A percentile compares a stretch with the other conserved stretches of the same genome.
Evolutionary conservation across 2,888 invertebrate genomes (phyloP).

Genomic region (Yponomeuta sedellus): DNA sequence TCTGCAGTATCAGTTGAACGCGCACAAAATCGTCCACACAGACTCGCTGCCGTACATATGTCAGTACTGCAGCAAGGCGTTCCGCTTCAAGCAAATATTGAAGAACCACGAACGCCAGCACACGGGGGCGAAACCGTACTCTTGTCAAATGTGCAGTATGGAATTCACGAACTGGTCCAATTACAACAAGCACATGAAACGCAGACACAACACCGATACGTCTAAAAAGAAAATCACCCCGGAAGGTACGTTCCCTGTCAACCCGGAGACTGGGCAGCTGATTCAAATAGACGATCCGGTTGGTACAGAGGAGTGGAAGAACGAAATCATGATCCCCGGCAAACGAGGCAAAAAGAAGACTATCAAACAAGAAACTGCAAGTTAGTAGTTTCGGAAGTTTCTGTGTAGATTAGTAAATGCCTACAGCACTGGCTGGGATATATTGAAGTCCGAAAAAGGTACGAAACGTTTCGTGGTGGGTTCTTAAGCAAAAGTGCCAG

Average conservation of each 20-base stretch:
- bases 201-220: slow-evolving; percentile 78
- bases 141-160: slow-evolving; percentile 82
- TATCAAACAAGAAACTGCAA: slow-evolving; percentile 17
- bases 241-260: slow-evolving; percentile 62
- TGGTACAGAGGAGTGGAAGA: slow-evolving; percentile 63
- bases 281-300: slow-evolving; percentile 47
- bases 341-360: slow-evolving; percentile 52
- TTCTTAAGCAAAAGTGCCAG: too few species aligned
- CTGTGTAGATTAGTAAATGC: too few species aligned
- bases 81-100: slow-evolving; percentile 83
- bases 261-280: slow-evolving; percentile 62
- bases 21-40: slow-evolving; percentile 85
- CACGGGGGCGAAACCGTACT: slow-evolving; percentile 83
- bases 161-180: slow-evolving; percentile 90
- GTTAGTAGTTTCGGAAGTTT: not conserved
- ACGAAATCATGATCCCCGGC: slow-evolving; percentile 57
- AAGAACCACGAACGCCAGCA: slow-evolving; percentile 86
- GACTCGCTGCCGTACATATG: slow-evolving; percentile 87
- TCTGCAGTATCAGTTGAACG: slow-evolving; percentile 82
- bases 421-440: too few species aligned
- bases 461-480: too few species aligned
- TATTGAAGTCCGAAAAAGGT: too few species aligned
- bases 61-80: slow-evolving; percentile 84
- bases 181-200: slow-evolving; percentile 88
- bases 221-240: slow-evolving; percentile 75